Base-by-base conservation (phyloP, 2,888 invertebrate species). In the Galerucella pusilla region DNA sequence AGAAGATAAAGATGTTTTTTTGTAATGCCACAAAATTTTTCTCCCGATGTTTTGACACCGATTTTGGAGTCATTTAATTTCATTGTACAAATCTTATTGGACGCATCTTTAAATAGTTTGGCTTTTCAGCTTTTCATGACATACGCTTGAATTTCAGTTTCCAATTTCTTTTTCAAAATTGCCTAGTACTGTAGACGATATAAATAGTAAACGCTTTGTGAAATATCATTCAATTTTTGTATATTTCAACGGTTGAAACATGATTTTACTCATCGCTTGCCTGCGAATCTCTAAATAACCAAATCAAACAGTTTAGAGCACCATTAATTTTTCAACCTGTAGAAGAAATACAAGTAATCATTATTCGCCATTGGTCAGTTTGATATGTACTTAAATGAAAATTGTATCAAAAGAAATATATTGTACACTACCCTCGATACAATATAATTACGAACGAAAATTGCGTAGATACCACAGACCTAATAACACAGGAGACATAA, bases 1-100 rank as follows among this genome's bases (percentile, higher is more conserved):
- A 46, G 69, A 73, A 35, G 72, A 75, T 61, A 66, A 35, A 16
- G 60, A 68, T 35, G 74, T 68, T 46, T 71, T 71, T 57, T 42
- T 71, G 16, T 65, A 46, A 66, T 20, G 5, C 49, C 11, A 14
- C 49, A 49, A 49, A 49, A 49, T 12, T 12, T 4, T 14, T 12
- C 14, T 49, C 14, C 14, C 12, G 14, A 49, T 49, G 11, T 49
- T 49, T 49, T 12, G 12, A 12, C 46, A 46, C 46, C 4, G 3
- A 1, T 46, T 14, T 12, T 14, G 28, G 14, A 35, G 28, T 20
- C 9, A 61, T 49, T 66, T 12, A 42, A 42, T 42, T 42, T 61
- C 61, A 42, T 10, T 16, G 42, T 45, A 42, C n/a, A n/a, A 14
- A 63, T 42, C 4, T 42, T 63, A 12, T 16, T 42, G 16, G 0